A percentile compares a stretch with the other conserved stretches of the same genome.
phyloP scores from a whole-genome alignment of 2,888 invertebrate species.

The Eubasilissa splendida region DNA sequence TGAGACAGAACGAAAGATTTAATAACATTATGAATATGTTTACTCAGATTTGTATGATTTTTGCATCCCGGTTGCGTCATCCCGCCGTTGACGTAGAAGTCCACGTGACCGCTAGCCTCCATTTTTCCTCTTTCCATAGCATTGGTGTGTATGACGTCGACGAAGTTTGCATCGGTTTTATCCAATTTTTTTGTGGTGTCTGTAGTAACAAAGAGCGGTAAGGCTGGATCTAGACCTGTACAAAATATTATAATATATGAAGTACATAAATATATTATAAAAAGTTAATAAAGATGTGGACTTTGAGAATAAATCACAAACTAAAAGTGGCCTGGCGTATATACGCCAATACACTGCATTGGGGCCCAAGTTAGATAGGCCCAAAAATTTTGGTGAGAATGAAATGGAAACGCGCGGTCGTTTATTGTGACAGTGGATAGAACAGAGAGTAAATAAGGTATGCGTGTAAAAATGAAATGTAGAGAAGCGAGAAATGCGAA shows the following conservation, averaged over 20 bases:
- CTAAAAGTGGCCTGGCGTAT: no score
- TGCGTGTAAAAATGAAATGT: no score
- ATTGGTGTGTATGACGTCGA: conserved; percentile 79
- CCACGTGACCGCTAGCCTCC: conserved; percentile 70
- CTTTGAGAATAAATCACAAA: no score
- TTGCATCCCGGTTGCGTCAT: conserved; percentile 74
- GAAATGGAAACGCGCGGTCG: no score
- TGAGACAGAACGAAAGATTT: not conserved
- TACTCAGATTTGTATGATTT: not conserved
- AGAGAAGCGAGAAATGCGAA: no score
- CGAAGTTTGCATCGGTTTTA: conserved; percentile 73
- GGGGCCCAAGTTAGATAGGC: no score
- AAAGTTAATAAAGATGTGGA: no score
- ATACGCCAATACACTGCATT: no score
- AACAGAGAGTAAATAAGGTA: no score
- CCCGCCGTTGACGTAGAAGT: conserved; percentile 76
- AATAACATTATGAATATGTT: not conserved
- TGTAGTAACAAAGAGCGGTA: conserved; percentile 74
- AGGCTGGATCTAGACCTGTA: conserved; percentile 77
- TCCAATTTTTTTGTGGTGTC: conserved; percentile 70
- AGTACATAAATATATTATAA: no score
- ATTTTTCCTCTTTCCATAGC: conserved; percentile 73
- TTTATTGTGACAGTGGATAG: no score
- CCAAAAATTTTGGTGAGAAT: no score
- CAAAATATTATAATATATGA: conserved; percentile 15